These are phyloP conservation scores for Trichomalopsis sarcophagae DNA, from an alignment of 1,140 invertebrate genomes.

Conservation along the genomic window DNA sequence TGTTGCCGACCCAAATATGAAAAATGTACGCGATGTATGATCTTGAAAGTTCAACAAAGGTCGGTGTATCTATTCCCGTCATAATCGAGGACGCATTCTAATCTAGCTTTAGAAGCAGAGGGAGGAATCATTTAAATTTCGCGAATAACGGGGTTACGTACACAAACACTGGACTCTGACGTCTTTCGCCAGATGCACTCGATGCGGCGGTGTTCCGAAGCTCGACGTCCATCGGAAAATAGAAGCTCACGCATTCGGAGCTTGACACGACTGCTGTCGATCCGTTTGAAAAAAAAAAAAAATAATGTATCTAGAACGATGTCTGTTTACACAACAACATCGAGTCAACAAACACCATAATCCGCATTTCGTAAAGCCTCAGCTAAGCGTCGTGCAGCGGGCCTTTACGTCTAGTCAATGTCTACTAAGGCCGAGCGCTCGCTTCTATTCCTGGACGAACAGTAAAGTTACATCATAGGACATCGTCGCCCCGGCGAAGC, in stretches of 20 bases:
- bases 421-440: conserved; percentile 30
- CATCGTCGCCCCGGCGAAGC: conserved; percentile 17
- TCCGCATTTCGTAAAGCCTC: neutral
- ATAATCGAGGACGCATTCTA: too few species aligned
- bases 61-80: too few species aligned
- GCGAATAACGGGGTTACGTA: conserved; percentile 5
- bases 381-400: neutral
- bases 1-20: too few species aligned
- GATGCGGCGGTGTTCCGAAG: neutral
- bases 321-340: too few species aligned
- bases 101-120: neutral
- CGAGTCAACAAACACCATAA: too few species aligned
- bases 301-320: too few species aligned
- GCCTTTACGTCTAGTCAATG: conserved; percentile 37
- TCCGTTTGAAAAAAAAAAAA: too few species aligned
- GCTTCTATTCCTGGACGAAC: conserved; percentile 28
- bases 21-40: too few species aligned
- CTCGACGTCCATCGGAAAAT: too few species aligned
- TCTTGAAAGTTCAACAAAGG: too few species aligned
- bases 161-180: conserved; percentile 4
- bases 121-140: neutral
- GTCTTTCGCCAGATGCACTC: conserved; percentile 6
- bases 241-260: neutral
- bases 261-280: neutral
- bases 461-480: conserved; percentile 26